Evolutionary conservation across 2,113 vertebrate species (phyloP).

Genomic region (Ifrita kowaldi): DNA sequence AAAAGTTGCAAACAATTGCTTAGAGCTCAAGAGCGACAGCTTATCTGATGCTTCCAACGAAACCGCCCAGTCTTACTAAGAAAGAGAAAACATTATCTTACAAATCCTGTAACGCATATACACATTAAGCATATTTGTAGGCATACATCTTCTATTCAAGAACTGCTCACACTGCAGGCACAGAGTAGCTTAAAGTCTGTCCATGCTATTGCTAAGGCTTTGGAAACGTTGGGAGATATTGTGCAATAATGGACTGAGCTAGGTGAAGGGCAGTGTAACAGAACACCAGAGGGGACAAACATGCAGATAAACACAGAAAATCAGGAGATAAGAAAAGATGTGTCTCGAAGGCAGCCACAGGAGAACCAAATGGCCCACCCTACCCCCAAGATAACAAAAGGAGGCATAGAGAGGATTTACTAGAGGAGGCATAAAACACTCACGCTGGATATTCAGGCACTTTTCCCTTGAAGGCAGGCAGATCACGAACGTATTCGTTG

Average conservation of each 20-base stretch:
- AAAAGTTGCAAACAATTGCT: neutral
- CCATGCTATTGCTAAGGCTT: neutral
- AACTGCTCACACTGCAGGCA: neutral
- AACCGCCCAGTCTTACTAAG: neutral
- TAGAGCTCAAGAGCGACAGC: neutral
- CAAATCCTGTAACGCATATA: neutral
- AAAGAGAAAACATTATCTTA: neutral
- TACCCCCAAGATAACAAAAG: neutral
- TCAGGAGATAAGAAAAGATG: neutral
- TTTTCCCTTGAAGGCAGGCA: constrained; percentile 82
- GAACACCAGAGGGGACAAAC: neutral
- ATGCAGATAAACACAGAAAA: neutral
- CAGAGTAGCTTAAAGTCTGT: neutral
- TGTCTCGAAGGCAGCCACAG: neutral
- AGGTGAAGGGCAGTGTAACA: neutral
- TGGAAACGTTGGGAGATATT: neutral
- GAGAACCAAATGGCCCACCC: neutral
- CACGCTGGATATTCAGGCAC: constrained; percentile 93
- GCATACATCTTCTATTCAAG: neutral
- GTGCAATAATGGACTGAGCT: neutral
- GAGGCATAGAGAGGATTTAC: neutral
- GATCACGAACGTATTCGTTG: constrained; percentile 91
- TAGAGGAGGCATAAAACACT: constrained; percentile 56
- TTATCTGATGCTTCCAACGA: neutral
- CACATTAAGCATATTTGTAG: neutral